Percentiles rank a stretch among this genome's conserved stretches.
Conservation (phyloP, 2,113 vertebrate genomes). For the Caranx melampygus region DNA sequence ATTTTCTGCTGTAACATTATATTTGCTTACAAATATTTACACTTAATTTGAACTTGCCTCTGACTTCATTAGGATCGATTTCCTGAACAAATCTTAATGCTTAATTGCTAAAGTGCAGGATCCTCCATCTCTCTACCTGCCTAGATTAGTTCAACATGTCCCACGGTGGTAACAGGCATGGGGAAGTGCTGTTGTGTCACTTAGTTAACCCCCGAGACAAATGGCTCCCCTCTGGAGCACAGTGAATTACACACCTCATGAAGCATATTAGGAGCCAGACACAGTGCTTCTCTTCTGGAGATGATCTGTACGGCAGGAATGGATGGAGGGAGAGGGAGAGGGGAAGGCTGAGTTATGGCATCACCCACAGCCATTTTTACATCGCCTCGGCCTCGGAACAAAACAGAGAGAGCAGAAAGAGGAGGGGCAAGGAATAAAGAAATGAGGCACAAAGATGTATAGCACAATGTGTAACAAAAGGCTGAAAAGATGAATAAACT, state of each 20-base stretch:
- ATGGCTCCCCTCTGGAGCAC: constrained; percentile 88
- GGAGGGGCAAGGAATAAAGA: constrained; percentile 43
- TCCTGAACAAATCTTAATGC: constrained; percentile 64
- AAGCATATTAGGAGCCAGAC: constrained; percentile 92
- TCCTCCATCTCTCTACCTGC: constrained; percentile 71
- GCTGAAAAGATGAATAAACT: constrained; percentile 52
- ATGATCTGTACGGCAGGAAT: constrained; percentile 86
- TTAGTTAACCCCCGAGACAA: constrained; percentile 95
- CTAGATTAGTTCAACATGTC: constrained; percentile 77
- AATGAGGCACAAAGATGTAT: constrained; percentile 43
- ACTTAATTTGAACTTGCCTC: constrained; percentile 58
- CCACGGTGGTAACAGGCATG: constrained; percentile 84
- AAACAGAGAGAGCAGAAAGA: constrained; percentile 54
- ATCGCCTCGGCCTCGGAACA: constrained; percentile 69
- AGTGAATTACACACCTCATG: constrained; percentile 95
- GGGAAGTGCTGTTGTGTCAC: constrained; percentile 89
- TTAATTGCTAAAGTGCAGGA: constrained; percentile 66
- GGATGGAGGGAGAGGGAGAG: constrained; percentile 60
- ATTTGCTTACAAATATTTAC: constrained; percentile 69
- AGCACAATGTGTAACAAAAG: constrained; percentile 48
- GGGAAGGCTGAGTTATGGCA: constrained; percentile 91
- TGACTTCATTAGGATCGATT: constrained; percentile 66
- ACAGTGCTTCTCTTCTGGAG: constrained; percentile 90
- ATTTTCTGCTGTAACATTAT: constrained; percentile 48
- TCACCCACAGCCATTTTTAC: constrained; percentile 88